Evolutionary conservation across 2,888 invertebrate species (phyloP), one percentile per base, ranked within the genome.

Genomic region (Hirtodrosophila cameraria): DNA sequence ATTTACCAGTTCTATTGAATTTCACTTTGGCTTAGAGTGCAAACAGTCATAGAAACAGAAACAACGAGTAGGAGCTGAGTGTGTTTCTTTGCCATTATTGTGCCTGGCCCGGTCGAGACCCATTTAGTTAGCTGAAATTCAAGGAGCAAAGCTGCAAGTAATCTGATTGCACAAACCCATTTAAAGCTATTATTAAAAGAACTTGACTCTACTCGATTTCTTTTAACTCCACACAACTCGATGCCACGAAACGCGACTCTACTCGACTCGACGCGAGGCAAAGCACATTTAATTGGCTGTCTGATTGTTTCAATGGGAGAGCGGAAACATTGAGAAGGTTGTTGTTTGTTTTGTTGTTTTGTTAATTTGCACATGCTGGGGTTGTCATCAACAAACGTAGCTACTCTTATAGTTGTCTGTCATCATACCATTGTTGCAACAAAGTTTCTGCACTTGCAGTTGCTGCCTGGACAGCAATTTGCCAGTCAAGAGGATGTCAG

Each of bases 111-210:
- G 38, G 46, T 46, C 58, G 38, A 49, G 41, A 75, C 58, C 58
- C 61, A 72, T 72, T 72, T 55, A 53, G 70, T 72, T 71, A 61
- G 57, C 72, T 71, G 74, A 62, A 65, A 78, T 62, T 46, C 49
- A 59, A 38, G 35, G 33, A 31, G 15, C 53, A 70, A 49, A 62
- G 46, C 45, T 53, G 52, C 52, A 54, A 54, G 46, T 41, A 64
- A 83, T 83, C 75, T 64, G 66, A 81, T 78, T 78, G 62, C 53
- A 71, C 71, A 60, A 75, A 70, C 28, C 49, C 53, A 75, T 68
- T 84, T 67, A 63, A 78, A 71, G 67, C 67, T 67, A 81, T 77
- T 77, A 66, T 81, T 81, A 77, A 74, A 62, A 81, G 79, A 82
- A 67, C 79, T 64, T 42, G 61, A 38, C 39, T 33, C 45, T 33